These are phyloP conservation scores for Monodelphis domestica DNA, from an alignment of 2,797 vertebrate species.

Conservation along the genomic window DNA sequence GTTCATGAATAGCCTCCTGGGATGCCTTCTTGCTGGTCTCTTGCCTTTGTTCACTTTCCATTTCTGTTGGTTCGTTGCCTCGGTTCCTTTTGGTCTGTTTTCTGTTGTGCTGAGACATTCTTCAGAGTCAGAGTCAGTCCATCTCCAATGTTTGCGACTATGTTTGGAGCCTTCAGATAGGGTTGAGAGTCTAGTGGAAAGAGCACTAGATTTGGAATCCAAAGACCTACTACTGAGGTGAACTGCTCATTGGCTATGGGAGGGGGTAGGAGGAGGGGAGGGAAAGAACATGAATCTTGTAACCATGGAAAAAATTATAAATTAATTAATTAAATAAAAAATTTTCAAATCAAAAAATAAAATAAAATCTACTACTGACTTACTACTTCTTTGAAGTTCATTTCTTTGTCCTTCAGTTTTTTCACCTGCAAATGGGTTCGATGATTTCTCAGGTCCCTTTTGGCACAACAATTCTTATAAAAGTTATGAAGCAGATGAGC, in stretches of 20 bases:
- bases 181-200: background rate
- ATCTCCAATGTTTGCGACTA: background rate
- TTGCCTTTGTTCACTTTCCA: background rate
- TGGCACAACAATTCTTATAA: background rate
- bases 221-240: too few species aligned
- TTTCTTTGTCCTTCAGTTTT: background rate
- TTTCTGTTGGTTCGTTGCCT: background rate
- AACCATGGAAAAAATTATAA: too few species aligned
- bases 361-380: background rate
- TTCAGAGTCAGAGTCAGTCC: background rate
- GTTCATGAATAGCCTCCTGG: background rate
- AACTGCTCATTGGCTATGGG: too few species aligned
- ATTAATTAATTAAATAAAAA: too few species aligned
- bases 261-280: too few species aligned
- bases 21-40: background rate
- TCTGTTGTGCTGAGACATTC: background rate
- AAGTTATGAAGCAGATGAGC: background rate
- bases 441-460: background rate
- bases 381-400: background rate
- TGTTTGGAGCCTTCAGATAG: background rate
- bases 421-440: background rate
- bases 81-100: background rate
- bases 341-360: too few species aligned
- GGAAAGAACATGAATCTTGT: too few species aligned
- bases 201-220: background rate